These are phyloP conservation scores for Myrmecophaga tridactyla DNA, from an alignment of 2,113 vertebrate genomes.

Conservation along the genomic window DNA sequence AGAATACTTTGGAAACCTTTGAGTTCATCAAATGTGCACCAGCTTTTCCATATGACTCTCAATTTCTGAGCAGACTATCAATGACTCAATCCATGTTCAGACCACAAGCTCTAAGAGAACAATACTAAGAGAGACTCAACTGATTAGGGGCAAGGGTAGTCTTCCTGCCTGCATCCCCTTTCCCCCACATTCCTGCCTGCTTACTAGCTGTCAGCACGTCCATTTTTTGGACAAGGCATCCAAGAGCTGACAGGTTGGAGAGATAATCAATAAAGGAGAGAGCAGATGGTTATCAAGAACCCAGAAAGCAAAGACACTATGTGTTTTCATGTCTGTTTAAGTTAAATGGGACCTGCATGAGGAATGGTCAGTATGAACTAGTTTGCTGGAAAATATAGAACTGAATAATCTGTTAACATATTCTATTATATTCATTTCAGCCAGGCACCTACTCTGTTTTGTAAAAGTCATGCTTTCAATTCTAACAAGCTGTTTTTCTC, in stretches of 20 bases:
- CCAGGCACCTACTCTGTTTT: neutral
- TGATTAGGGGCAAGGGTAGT: neutral
- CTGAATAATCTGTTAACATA: neutral
- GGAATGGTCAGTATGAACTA: neutral
- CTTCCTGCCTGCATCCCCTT: neutral
- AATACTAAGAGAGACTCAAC: neutral
- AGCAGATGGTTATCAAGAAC: neutral
- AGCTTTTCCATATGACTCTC: neutral
- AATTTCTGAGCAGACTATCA: conserved; percentile 43
- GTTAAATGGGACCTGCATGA: fast-evolving
- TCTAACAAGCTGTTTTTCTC: conserved; percentile 22
- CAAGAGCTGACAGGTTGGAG: neutral
- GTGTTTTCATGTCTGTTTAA: neutral
- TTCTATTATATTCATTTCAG: conserved; percentile 21
- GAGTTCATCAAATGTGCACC: neutral
- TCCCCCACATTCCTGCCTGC: neutral
- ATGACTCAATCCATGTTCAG: conserved; percentile 18
- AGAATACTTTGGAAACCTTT: conserved; percentile 3
- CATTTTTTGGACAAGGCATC: neutral
- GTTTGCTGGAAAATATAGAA: neutral
- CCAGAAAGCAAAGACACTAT: neutral
- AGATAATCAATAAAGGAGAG: neutral
- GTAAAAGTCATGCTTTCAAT: conserved; percentile 40
- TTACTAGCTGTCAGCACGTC: neutral
- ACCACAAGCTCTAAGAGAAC: neutral